Evolutionary conservation across 2,888 invertebrate genomes (phyloP), one percentile per base, ranked within the genome.

Genomic region (Thecophora atra): DNA sequence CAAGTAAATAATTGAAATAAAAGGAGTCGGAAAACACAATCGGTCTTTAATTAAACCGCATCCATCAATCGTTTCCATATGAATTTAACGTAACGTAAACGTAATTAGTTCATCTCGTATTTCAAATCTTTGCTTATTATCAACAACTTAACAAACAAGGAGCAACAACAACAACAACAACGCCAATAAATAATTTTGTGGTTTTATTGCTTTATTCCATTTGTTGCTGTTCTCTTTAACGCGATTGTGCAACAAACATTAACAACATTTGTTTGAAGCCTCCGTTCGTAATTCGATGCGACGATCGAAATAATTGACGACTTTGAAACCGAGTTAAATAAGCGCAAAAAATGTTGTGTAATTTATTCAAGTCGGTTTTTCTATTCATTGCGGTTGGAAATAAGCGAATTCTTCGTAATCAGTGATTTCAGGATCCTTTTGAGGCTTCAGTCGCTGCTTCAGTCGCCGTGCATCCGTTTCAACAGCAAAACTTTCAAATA

Each of bases 91-190:
- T 47, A 47, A 47, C n/a, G 4, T 11, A 5, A 47, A 1, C 47
- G 51, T 63, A 70, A 70, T 70, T 70, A 70, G 70, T 70, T 70
- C 70, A 70, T 30, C 70, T 70, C 70, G 52, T n/a, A 62, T 70
- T 70, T 63, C 70, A 63, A 70, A 70, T 47, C 63, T 63, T 62
- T 19, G 30, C 54, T 62, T 60, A 69, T 69, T 62, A 60, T 19
- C 69, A 70, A 47, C 24, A 68, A 60, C 13, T n/a, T n/a, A 51
- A 15, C 52, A 66, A 28, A 17, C 30, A 21, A 30, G 28, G n/a
- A 63, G 13, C 42, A 63, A 63, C 21, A 63, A 58, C 6, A 58
- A 58, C 17, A 63, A 28, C 24, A 63, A 63, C 21, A 63, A 63
- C 11, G 42, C 11, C 5, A 15, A 19, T 44, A 63, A 44, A 56